Evolutionary conservation across 2,797 vertebrate species (phyloP).

Genomic region (Orientallactaga sibirica): DNA sequence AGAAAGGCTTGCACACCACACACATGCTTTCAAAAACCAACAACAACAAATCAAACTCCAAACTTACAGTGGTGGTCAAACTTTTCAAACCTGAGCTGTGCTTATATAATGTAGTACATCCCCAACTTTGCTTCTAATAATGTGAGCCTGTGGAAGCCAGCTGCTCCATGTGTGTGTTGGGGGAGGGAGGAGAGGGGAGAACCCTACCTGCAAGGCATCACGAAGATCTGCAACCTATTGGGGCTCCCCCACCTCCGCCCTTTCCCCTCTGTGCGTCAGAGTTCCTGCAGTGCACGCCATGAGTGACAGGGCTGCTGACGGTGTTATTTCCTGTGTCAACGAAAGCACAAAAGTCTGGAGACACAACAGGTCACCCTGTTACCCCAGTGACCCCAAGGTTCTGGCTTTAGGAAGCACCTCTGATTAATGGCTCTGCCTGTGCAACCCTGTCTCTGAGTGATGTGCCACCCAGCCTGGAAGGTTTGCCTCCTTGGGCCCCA

Average conservation of each 20-base stretch:
- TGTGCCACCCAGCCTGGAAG: neutral
- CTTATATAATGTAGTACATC: neutral
- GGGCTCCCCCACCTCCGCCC: neutral
- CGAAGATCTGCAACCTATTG: neutral
- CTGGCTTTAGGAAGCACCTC: conserved; percentile 30
- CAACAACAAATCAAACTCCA: neutral
- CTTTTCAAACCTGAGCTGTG: neutral
- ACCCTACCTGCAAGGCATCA: neutral
- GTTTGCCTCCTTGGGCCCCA: neutral
- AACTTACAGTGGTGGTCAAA: neutral
- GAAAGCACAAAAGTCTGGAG: neutral
- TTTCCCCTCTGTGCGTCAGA: conserved; percentile 66
- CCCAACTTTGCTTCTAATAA: neutral
- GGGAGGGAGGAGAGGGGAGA: neutral
- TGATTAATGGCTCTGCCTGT: neutral
- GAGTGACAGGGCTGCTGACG: neutral
- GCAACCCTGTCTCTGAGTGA: neutral
- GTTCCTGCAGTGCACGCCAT: neutral
- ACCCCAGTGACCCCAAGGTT: conserved; percentile 49
- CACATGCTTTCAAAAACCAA: too few species aligned
- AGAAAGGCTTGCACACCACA: too few species aligned
- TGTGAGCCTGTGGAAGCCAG: neutral
- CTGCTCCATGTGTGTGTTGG: neutral
- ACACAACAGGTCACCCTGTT: conserved; percentile 24
- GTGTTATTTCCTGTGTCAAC: conserved; percentile 70